A percentile compares a stretch with the other conserved stretches of the same genome.
Evolutionary conservation across 2,797 vertebrate genomes (phyloP).

Genomic region (Leptoclinus maculatus): DNA sequence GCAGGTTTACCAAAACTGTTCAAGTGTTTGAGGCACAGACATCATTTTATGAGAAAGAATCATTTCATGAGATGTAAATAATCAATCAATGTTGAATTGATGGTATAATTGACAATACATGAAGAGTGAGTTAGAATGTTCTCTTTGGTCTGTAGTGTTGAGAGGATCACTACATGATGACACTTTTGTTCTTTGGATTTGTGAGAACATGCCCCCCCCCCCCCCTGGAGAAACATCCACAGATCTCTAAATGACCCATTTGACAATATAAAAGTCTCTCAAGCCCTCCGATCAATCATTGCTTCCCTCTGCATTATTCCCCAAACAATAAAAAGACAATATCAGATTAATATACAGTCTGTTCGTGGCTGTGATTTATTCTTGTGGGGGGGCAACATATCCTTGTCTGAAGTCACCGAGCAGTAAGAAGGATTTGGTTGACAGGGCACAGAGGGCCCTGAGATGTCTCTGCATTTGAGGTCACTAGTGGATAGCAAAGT

Average conservation of each 20-base stretch:
- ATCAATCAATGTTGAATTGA: not conserved
- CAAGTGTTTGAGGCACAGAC: not conserved
- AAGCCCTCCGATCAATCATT: constrained; percentile 73
- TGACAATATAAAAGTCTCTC: constrained; percentile 75
- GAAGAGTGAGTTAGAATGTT: not conserved
- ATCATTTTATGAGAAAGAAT: not conserved
- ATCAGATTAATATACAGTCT: constrained; percentile 84
- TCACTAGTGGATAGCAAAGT: constrained; percentile 83
- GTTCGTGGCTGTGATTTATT: constrained; percentile 77
- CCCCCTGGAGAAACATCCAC: constrained; percentile 63
- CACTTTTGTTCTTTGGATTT: constrained; percentile 58
- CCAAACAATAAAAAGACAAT: constrained; percentile 81
- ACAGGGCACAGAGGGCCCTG: constrained; percentile 74
- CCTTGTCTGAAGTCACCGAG: constrained; percentile 79
- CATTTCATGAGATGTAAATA: not conserved
- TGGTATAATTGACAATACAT: not conserved
- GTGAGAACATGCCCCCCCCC: constrained; percentile 48
- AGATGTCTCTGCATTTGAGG: constrained; percentile 74
- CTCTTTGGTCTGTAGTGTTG: constrained; percentile 31
- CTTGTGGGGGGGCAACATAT: constrained; percentile 67
- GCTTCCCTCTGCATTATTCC: constrained; percentile 74
- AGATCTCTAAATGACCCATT: constrained; percentile 68
- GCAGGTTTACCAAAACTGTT: constrained; percentile 16
- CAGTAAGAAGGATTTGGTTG: constrained; percentile 80
- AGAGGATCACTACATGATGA: constrained; percentile 39